Evolutionary conservation across 2,113 vertebrate species (phyloP), one percentile per base, ranked within the genome.

Genomic region (Oryzias celebensis): DNA sequence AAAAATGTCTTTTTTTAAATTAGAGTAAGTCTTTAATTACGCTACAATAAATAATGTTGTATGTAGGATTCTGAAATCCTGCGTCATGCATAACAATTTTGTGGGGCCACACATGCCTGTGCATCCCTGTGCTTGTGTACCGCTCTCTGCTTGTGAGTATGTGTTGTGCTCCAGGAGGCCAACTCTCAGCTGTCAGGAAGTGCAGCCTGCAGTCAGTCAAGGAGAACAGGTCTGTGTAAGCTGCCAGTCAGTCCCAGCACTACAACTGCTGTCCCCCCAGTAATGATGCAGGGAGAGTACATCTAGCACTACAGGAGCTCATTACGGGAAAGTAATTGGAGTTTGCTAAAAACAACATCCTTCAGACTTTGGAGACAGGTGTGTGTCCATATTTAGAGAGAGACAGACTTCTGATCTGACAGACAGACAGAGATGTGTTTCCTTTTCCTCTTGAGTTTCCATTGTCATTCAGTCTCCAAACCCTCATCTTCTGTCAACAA

Each of bases 241-340:
- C 82, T 91, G 89, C 83, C 88, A 91, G 84, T 90, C 88, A 86
- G 64, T 54, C 72, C 80, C 80, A 64, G 80, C 54, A 22, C 77
- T 78, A 67, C 82, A 45, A 68, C 76, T 57, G 65, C 78, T 77
- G 75, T 83, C 87, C 80, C 85, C 51, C 31, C 85, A 76, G 85
- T 90, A 87, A 90, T 86, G 84, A 89, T 86, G 85, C 77, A 76
- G 73, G 80, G 68, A 62, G 68, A 69, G 85, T 54, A 77, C 64
- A 79, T 65, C 68, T 23, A 64, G 69, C 77, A 62, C 80, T 70
- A 78, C 68, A 15, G 83, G 85, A 85, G 87, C 85, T 90, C 87
- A 90, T 91, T 92, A 91, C 77, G 73, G 73, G 50, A 62, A 81
- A 76, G 88, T 90, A 88, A 90, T 90, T 86, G 85, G 85, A 85